These are phyloP conservation scores for Hemibagrus guttatus DNA, from an alignment of 2,797 vertebrate genomes.

Conservation along the genomic window DNA sequence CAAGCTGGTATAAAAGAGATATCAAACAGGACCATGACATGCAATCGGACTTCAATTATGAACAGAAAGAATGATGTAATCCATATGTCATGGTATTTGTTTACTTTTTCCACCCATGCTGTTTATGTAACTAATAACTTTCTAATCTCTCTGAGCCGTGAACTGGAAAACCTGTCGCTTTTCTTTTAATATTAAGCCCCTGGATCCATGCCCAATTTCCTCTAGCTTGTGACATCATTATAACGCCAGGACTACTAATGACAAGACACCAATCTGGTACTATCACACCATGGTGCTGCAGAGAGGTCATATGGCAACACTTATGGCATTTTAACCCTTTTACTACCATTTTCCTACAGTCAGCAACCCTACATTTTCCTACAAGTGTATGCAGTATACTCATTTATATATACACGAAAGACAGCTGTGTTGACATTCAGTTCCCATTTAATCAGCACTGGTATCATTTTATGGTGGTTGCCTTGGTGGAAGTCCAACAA, in stretches of 20 bases:
- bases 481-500: not conserved
- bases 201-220: conserved; percentile 16
- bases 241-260: conserved; percentile 40
- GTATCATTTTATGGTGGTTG: not conserved
- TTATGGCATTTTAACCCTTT: conserved; percentile 40
- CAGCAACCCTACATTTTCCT: not conserved
- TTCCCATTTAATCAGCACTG: not conserved
- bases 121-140: not conserved
- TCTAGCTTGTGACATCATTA: conserved; percentile 31
- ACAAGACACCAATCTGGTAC: conserved; percentile 40
- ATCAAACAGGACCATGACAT: not conserved
- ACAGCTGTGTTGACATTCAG: not conserved
- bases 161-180: conserved; percentile 9
- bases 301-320: conserved; percentile 47
- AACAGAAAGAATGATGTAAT: not conserved
- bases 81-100: not conserved
- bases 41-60: not conserved
- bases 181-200: conserved; percentile 19
- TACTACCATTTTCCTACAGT: conserved; percentile 5
- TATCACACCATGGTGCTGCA: conserved; percentile 42
- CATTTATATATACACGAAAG: not conserved
- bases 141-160: conserved; percentile 4
- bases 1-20: no score
- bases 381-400: not conserved
- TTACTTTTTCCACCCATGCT: conserved; percentile 3